Conservation (phyloP, 2,113 vertebrate species). For the Odocoileus virginianus region DNA sequence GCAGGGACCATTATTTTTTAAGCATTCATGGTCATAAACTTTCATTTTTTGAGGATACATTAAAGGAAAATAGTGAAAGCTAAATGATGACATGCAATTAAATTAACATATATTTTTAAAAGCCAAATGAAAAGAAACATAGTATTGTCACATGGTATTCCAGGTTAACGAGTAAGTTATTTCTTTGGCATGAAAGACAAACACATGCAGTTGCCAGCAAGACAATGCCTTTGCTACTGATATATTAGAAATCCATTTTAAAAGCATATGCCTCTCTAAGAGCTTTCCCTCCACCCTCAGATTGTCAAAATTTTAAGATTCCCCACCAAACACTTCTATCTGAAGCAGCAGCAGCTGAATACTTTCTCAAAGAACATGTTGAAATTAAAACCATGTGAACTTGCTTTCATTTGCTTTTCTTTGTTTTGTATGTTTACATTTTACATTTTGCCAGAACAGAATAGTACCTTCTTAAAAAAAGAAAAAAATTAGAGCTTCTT, state of each 20-base stretch:
- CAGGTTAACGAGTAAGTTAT: background rate
- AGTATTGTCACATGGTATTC: background rate
- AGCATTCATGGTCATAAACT: background rate
- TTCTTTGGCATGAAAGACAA: background rate
- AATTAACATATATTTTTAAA: constrained; percentile 27
- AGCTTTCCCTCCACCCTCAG: background rate
- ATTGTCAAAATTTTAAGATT: background rate
- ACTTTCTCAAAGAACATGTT: background rate
- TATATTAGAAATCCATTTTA: background rate
- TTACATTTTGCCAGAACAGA: background rate
- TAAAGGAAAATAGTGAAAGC: constrained; percentile 6
- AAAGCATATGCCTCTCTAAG: background rate
- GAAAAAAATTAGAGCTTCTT: background rate
- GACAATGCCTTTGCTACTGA: background rate
- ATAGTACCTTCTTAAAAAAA: background rate
- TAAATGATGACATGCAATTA: background rate
- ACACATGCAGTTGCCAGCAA: background rate
- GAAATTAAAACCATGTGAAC: background rate
- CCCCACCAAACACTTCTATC: background rate
- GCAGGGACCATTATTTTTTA: background rate
- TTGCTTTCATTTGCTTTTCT: background rate
- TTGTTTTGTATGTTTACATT: background rate
- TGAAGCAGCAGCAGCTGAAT: background rate
- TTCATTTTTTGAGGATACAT: background rate
- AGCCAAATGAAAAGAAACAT: background rate